Conservation (phyloP, 2,888 invertebrate species). For the Drosophila mettleri region DNA sequence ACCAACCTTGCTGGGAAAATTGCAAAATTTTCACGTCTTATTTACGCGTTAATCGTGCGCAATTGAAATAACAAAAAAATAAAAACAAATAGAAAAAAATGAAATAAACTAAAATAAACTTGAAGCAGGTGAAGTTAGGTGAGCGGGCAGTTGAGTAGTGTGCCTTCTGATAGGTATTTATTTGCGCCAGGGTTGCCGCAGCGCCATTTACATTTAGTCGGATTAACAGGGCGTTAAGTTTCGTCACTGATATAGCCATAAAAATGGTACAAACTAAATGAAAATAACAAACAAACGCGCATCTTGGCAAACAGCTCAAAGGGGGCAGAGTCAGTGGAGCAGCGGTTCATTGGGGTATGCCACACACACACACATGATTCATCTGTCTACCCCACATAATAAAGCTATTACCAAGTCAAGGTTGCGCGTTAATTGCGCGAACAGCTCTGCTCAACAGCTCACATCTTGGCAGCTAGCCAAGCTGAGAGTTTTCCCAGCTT, state of each 20-base stretch:
- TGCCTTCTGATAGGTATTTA: constrained; percentile 49
- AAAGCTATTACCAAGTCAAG: constrained; percentile 72
- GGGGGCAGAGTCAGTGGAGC: constrained; percentile 27
- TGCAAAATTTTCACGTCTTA: constrained; percentile 77
- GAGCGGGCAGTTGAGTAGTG: constrained; percentile 4
- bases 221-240: constrained; percentile 81
- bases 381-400: constrained; percentile 30
- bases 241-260: constrained; percentile 59
- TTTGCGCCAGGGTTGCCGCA: constrained; percentile 70
- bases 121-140: neutral
- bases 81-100: constrained; percentile 17
- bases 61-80: constrained; percentile 56
- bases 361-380: neutral
- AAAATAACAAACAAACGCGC: constrained; percentile 31
- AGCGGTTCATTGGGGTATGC: constrained; percentile 9
- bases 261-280: constrained; percentile 40
- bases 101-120: constrained; percentile 20
- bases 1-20: constrained; percentile 59
- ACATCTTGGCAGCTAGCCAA: neutral
- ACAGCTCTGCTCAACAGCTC: constrained; percentile 5
- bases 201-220: constrained; percentile 65
- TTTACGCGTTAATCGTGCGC: constrained; percentile 69
- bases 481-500: constrained; percentile 25
- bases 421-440: constrained; percentile 59
- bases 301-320: constrained; percentile 45